Conservation (phyloP, 2,113 vertebrate species). For the Chaetorhynchus papuensis region DNA sequence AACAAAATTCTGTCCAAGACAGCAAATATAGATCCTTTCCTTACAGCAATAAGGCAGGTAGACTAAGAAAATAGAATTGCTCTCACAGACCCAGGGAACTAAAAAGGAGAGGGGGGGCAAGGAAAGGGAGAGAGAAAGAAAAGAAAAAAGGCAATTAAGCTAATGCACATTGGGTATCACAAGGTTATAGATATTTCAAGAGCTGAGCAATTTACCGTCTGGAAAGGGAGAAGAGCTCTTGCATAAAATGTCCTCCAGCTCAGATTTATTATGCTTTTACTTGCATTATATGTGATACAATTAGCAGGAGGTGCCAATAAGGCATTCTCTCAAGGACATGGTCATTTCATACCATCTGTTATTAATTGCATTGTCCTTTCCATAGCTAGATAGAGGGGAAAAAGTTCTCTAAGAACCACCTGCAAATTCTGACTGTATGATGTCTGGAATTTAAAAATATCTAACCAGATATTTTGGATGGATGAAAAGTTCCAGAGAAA, state of each 20-base stretch:
- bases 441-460: slow-evolving; percentile 70
- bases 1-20: neutral
- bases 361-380: slow-evolving; percentile 91
- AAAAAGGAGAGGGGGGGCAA: neutral
- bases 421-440: slow-evolving; percentile 71
- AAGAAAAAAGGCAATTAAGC: slow-evolving; percentile 88
- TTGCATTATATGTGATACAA: slow-evolving; percentile 94
- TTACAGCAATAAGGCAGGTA: neutral
- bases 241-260: slow-evolving; percentile 86
- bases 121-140: neutral
- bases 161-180: slow-evolving; percentile 91
- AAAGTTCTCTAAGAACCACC: slow-evolving; percentile 75
- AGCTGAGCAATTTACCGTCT: slow-evolving; percentile 92
- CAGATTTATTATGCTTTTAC: slow-evolving; percentile 99
- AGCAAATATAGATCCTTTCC: slow-evolving; percentile 3
- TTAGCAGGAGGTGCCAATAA: slow-evolving; percentile 93
- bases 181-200: slow-evolving; percentile 99
- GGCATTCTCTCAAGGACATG: slow-evolving; percentile 87
- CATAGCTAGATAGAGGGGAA: slow-evolving; percentile 75
- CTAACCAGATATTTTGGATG: neutral
- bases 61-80: neutral
- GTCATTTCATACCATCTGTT: slow-evolving; percentile 92
- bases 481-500: neutral
- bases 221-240: slow-evolving; percentile 85
- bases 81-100: neutral